Conservation (phyloP, 1,140 invertebrate species). For the Lycorma delicatula region DNA sequence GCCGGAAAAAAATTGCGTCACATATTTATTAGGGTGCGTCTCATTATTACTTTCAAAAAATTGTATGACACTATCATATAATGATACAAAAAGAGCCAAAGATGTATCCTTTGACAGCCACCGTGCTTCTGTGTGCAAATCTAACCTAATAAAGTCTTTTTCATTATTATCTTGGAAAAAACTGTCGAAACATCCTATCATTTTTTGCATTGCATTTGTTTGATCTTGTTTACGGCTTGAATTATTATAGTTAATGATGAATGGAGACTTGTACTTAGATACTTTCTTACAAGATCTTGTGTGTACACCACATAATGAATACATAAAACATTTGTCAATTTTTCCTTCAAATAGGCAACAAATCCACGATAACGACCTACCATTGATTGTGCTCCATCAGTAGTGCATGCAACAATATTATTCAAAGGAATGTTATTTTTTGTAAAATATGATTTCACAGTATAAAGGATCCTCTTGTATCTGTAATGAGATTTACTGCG, state of each 20-base stretch:
- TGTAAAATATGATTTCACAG: neutral
- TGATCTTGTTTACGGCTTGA: neutral
- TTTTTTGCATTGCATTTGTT: neutral
- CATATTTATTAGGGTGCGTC: no score
- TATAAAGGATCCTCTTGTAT: constrained; percentile 5
- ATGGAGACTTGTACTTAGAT: neutral
- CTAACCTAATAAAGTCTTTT: no score
- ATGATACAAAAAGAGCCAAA: no score
- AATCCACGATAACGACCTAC: neutral
- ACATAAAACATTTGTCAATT: no score
- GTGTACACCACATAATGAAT: neutral
- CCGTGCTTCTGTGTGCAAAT: no score
- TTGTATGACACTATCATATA: no score
- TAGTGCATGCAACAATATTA: constrained; percentile 8
- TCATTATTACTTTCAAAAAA: no score
- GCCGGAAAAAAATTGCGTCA: no score
- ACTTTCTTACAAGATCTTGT: neutral
- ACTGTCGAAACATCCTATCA: neutral
- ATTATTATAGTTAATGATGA: constrained; percentile 1
- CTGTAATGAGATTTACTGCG: constrained; percentile 6
- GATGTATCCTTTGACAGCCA: no score
- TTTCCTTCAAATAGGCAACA: no score
- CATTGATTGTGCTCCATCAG: constrained; percentile 5
- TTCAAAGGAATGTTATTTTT: constrained; percentile 4
- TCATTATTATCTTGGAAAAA: no score